phyloP scores from a whole-genome alignment of 2,888 invertebrate genomes.

The Erebia ligea region DNA sequence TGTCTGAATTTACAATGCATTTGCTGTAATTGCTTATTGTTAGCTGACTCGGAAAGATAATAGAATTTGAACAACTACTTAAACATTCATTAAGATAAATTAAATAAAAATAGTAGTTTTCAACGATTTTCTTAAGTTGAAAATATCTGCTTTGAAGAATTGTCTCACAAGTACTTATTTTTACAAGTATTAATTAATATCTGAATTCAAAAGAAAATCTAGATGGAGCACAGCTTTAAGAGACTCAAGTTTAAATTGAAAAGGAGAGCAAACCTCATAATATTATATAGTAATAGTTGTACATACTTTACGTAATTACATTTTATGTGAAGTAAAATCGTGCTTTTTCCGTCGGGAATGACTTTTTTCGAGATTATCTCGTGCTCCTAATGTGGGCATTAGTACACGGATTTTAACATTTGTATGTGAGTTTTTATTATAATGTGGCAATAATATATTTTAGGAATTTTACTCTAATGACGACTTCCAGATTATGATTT shows the following conservation, averaged over 20 bases:
- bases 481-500: slow-evolving; percentile 14
- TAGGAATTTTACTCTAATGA: slow-evolving; percentile 14
- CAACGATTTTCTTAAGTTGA: too few species aligned
- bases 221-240: not conserved
- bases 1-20: too few species aligned
- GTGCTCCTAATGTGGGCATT: slow-evolving; percentile 33
- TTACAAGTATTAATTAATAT: too few species aligned
- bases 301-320: slow-evolving; percentile 24
- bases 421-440: slow-evolving; percentile 25
- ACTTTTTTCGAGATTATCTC: slow-evolving; percentile 37
- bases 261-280: not conserved
- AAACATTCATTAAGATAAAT: too few species aligned
- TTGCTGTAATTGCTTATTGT: too few species aligned
- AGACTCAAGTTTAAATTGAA: not conserved
- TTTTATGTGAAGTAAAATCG: slow-evolving; percentile 23
- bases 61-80: too few species aligned
- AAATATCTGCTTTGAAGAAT: too few species aligned
- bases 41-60: too few species aligned
- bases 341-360: slow-evolving; percentile 23
- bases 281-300: slow-evolving; percentile 7
- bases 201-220: not conserved
- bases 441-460: slow-evolving; percentile 12
- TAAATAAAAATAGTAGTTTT: too few species aligned
- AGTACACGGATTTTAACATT: slow-evolving; percentile 30
- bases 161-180: too few species aligned